These are phyloP conservation scores for Acropora yongei DNA, from an alignment of 64 coral and sea anemone species.

Conservation along the genomic window DNA sequence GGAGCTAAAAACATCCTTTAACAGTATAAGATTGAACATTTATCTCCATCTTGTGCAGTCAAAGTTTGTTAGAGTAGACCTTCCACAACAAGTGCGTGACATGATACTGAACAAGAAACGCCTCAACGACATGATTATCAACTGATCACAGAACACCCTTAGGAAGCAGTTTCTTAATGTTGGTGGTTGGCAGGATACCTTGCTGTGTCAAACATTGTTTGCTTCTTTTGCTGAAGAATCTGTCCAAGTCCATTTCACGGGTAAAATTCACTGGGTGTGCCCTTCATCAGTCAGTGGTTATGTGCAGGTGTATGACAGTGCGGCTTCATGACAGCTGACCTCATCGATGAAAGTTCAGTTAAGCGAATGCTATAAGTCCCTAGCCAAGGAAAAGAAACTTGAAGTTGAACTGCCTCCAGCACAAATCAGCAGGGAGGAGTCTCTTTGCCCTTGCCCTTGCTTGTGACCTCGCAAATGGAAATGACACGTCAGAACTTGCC, in stretches of 20 bases:
- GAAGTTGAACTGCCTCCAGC: slow-evolving; percentile 8
- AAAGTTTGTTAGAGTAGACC: not conserved
- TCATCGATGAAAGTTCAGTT: slow-evolving; percentile 12
- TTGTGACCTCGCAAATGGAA: slow-evolving; percentile 3
- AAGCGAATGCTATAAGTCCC: not conserved
- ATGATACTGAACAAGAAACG: not conserved
- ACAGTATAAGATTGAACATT: not conserved
- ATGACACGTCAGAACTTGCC: slow-evolving; percentile 5
- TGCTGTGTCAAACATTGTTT: not conserved
- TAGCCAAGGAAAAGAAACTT: not conserved
- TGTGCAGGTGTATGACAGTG: not conserved
- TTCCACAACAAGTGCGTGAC: not conserved
- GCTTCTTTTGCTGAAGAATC: slow-evolving; percentile 11
- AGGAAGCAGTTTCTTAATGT: not conserved
- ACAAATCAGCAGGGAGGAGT: slow-evolving; percentile 6
- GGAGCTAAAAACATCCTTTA: not conserved
- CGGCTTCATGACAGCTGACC: not conserved
- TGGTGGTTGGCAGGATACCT: not conserved
- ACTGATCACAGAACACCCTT: not conserved
- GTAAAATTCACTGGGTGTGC: slow-evolving; percentile 6
- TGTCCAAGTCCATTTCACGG: slow-evolving; percentile 9
- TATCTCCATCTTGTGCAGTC: not conserved
- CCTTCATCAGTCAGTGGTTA: not conserved
- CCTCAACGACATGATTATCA: not conserved
- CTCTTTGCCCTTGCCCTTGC: slow-evolving; percentile 3